Evolutionary conservation across 2,888 invertebrate genomes (phyloP).

Genomic region (Pristionchus arcanus): DNA sequence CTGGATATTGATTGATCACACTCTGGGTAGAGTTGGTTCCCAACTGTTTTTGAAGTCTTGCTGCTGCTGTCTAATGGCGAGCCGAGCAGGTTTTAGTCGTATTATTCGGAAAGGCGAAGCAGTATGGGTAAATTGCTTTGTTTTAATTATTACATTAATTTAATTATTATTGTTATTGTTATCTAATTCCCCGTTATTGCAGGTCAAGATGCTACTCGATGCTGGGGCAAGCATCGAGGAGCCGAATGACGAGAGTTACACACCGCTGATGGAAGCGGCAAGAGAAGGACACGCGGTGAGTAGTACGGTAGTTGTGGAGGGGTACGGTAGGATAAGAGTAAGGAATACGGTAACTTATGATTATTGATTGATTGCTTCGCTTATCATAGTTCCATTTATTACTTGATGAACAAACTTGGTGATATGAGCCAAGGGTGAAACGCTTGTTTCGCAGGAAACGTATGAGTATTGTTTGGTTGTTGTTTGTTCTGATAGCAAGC

Average conservation of each 20-base stretch:
- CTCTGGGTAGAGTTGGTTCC: too few relatives aligned
- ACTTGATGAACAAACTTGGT: background rate
- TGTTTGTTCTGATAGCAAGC: too few relatives aligned
- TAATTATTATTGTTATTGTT: too few relatives aligned
- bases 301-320: background rate
- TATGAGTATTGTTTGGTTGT: background rate
- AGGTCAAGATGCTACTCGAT: conserved; percentile 90
- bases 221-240: conserved; percentile 96
- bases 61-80: too few relatives aligned
- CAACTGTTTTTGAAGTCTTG: too few relatives aligned
- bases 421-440: conserved; percentile 1
- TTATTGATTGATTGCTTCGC: too few relatives aligned
- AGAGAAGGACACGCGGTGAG: conserved; percentile 89
- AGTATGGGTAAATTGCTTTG: too few relatives aligned
- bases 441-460: background rate
- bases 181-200: background rate
- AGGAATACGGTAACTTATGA: too few relatives aligned
- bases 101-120: too few relatives aligned
- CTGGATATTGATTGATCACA: too few relatives aligned
- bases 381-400: background rate
- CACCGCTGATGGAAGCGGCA: conserved; percentile 98
- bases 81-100: too few relatives aligned
- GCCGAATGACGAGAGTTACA: conserved; percentile 97
- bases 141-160: too few relatives aligned
- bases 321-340: background rate